Evolutionary conservation across 2,888 invertebrate genomes (phyloP).

Genomic region (Torymus auratus): DNA sequence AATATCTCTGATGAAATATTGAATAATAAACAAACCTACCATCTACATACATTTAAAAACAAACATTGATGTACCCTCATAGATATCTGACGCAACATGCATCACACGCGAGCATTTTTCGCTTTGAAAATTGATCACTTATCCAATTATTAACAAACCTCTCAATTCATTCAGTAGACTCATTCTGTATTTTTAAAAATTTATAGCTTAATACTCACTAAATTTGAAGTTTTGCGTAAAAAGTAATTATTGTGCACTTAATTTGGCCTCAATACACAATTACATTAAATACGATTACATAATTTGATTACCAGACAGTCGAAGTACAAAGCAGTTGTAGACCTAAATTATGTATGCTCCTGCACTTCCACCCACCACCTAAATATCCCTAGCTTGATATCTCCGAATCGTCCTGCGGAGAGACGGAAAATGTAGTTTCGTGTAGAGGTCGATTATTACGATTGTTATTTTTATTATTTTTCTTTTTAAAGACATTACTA

Average conservation of each 20-base stretch:
- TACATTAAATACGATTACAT: conserved; percentile 10
- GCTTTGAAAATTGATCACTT: conserved; percentile 4
- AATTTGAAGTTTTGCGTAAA: conserved; percentile 1
- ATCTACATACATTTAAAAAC: background rate
- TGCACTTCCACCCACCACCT: conserved; percentile 20
- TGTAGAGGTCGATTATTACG: conserved; percentile 67
- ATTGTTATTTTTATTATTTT: conserved; percentile 52
- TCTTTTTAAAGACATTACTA: conserved; percentile 14
- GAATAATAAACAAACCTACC: background rate
- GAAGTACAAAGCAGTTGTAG: conserved; percentile 47
- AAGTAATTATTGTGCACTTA: conserved; percentile 20
- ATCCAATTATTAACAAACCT: background rate
- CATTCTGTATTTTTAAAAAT: conserved; percentile 31
- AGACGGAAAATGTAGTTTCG: conserved; percentile 69
- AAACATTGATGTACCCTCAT: conserved; percentile 38
- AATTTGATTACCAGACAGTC: conserved; percentile 9
- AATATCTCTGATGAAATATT: conserved; percentile 10
- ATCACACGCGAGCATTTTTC: conserved; percentile 40
- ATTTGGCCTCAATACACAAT: conserved; percentile 21
- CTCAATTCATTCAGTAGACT: conserved; percentile 18
- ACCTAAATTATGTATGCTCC: conserved; percentile 21
- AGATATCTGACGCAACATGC: conserved; percentile 34
- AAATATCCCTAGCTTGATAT: conserved; percentile 49
- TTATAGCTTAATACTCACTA: conserved; percentile 20
- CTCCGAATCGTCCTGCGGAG: conserved; percentile 69